phyloP scores from a whole-genome alignment of 92 coral and sea anemone genomes.

The Epizoanthus ramosus region DNA sequence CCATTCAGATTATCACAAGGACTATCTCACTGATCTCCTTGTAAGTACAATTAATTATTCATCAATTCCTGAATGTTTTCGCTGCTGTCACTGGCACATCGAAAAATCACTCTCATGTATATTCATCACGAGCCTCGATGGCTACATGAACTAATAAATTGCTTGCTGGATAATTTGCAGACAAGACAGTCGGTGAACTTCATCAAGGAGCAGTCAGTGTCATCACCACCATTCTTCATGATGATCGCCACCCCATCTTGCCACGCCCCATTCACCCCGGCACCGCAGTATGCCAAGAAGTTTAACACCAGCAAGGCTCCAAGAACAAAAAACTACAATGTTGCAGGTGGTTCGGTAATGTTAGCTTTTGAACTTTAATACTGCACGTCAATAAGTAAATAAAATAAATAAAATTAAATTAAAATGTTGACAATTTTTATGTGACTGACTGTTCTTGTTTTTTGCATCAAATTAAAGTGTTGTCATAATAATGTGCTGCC shows the following conservation, averaged over 20 bases:
- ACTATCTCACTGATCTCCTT: slow-evolving; percentile 78
- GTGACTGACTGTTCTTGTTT: no score
- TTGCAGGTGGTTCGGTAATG: slow-evolving; percentile 79
- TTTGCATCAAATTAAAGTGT: no score
- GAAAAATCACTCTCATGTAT: no score
- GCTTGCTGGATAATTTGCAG: slow-evolving; percentile 38
- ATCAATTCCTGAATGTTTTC: not conserved
- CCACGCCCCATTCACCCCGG: slow-evolving; percentile 82
- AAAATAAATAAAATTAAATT: no score
- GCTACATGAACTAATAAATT: not conserved
- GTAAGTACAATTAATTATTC: slow-evolving; percentile 47
- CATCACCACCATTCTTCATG: slow-evolving; percentile 75
- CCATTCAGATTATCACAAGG: slow-evolving; percentile 56
- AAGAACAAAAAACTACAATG: slow-evolving; percentile 66
- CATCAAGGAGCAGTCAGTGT: slow-evolving; percentile 56
- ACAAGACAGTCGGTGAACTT: slow-evolving; percentile 61
- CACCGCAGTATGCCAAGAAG: slow-evolving; percentile 76
- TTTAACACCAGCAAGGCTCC: slow-evolving; percentile 73
- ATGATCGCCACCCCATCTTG: slow-evolving; percentile 86
- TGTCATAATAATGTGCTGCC: no score
- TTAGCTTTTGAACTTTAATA: not conserved
- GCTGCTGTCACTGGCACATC: not conserved
- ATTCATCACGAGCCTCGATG: no score
- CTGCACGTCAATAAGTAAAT: no score
- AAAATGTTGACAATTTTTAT: no score